A percentile compares a stretch with the other conserved stretches of the same genome.
Conservation (phyloP, 2,113 vertebrate genomes). For the Onychorhynchus coronatus region DNA sequence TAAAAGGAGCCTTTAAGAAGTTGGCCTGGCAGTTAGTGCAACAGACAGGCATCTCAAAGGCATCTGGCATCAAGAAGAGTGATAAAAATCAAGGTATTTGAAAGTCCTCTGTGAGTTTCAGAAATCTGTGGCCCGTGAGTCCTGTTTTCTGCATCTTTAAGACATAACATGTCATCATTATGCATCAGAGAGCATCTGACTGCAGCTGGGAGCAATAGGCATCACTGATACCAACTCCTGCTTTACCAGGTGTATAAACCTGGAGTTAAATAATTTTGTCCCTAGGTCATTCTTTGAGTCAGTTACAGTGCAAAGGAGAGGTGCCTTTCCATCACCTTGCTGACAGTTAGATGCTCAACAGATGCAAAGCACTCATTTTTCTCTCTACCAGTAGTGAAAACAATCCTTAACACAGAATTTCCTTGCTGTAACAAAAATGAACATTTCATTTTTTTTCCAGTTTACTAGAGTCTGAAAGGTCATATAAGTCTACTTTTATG, state of each 20-base stretch:
- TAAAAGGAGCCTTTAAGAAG: neutral
- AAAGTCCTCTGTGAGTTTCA: neutral
- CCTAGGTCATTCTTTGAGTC: neutral
- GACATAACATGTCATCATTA: neutral
- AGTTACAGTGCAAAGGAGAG: neutral
- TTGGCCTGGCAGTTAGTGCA: neutral
- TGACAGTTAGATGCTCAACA: neutral
- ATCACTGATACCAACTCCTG: neutral
- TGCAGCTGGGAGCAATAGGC: neutral
- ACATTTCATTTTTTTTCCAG: neutral
- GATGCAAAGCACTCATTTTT: neutral
- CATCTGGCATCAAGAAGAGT: neutral
- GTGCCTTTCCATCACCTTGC: neutral
- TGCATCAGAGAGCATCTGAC: neutral
- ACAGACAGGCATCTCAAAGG: neutral
- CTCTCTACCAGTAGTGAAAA: neutral
- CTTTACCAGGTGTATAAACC: neutral
- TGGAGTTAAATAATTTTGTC: neutral
- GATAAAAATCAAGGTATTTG: neutral
- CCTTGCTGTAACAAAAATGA: neutral
- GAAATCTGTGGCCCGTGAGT: neutral
- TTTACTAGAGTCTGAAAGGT: neutral
- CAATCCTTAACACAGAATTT: neutral
- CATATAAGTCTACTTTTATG: neutral
- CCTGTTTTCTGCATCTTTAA: neutral